Base-by-base conservation (phyloP, 2,888 invertebrate genomes). In the Allacma fusca region DNA sequence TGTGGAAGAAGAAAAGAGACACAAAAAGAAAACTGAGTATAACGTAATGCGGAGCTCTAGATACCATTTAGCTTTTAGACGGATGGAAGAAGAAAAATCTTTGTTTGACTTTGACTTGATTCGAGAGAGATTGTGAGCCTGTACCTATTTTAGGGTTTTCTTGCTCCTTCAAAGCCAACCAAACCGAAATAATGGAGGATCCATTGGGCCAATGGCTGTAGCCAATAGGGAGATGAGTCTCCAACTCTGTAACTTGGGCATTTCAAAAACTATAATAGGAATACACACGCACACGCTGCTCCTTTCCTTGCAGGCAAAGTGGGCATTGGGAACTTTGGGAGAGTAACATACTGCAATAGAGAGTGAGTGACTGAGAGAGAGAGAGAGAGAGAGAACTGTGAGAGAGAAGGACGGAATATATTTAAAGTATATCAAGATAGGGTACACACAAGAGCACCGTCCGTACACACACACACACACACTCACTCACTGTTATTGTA, bases 141-240 rank as follows among this genome's bases (percentile, higher is more conserved):
- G 62, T 62, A 62, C 62, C 62, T 62, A 62, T 62, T 62, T 62
- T 62, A 62, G 62, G 62, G 62, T 62, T 62, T 62, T 62, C 26
- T 50, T 50, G 2, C 26, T 62, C 62, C 24, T 16, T 24, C 62
- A 62, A 26, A 62, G 62, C 70, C 23, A 65, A 74, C 28, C 44
- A 65, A 74, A 74, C 65, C 65, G 44, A 74, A 64, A 65, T 64
- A 62, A 65, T 74, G 74, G 74, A 64, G 74, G 74, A 74, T 74
- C 74, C 73, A 73, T 40, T 71, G 71, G 71, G 40, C 73, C 65
- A 74, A 74, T 74, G 72, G 59, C 29, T 24, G 34, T 43, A 74
- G 74, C 74, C 74, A 74, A 74, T 74, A 74, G 74, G 74, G 62
- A 64, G 64, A 34, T 34, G 72, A 72, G 73, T 44, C 62, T 62